Base-by-base conservation (phyloP, 2,888 invertebrate species). In the Limnephilus marmoratus region DNA sequence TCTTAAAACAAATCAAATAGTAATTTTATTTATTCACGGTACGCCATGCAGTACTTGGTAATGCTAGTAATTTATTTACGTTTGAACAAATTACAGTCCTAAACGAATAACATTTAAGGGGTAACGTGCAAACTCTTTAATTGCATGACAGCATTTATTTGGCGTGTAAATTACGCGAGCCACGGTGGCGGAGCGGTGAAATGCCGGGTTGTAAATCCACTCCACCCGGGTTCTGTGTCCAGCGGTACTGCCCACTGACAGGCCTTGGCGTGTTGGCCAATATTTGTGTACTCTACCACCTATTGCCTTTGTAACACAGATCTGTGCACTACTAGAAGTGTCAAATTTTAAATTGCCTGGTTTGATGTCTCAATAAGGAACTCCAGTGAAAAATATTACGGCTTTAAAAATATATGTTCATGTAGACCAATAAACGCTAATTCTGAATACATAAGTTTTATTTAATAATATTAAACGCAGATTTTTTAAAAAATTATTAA, bases 151-250 rank as follows among this genome's bases (percentile, higher is more conserved):
- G 34, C 18, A 11, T 83, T 86, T 86, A 86, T 86, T 86, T 86
- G 86, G 41, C 24, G 49, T 29, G n/a, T 86, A n/a, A 86, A 86
- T 86, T 86, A 45, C 45, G 13, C 13, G 29, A 41, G 15, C 86
- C 86, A 45, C 86, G 49, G 9, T 86, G 86, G 86, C 29, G 29
- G 68, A 86, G 12, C 86, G 41, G 45, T 86, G 45, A 86, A 45
- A 86, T 86, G 45, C 13, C 86, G 13, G 41, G 45, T 15, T 49
- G 86, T 86, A 86, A 86, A 86, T 86, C 86, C 86, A 86, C 86
- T 86, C 15, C 37, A 86, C n/a, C n/a, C 45, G 45, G 86, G 86
- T 41, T 86, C 86, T 29, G 45, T 13, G 45, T 49, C 29, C 45
- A 49, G 29, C 31, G 45, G n/a, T n/a, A 7, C 86, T 45, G 41